Percentiles rank a stretch among this genome's conserved stretches.
Conservation (phyloP, 2,888 invertebrate genomes). For the Brenthis ino region DNA sequence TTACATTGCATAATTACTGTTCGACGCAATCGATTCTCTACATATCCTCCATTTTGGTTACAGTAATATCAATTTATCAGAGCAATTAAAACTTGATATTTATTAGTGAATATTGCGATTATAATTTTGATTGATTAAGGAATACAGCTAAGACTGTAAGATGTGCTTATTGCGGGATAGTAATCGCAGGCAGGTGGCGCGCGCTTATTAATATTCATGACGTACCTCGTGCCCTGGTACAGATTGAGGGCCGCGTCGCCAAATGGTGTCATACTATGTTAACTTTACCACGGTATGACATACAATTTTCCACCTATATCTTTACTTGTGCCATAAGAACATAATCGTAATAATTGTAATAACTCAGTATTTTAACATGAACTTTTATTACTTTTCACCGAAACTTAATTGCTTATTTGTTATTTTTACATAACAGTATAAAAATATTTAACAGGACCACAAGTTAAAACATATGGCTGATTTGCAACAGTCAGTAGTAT, state of each 20-base stretch:
- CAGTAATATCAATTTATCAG: conserved; percentile 22
- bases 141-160: conserved; percentile 12
- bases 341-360: no score
- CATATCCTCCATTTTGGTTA: conserved; percentile 26
- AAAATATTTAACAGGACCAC: conserved; percentile 87
- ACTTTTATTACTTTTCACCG: no score
- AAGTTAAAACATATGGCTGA: conserved; percentile 99
- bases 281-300: conserved; percentile 30
- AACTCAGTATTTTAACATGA: no score
- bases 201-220: conserved; percentile 76
- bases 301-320: background rate
- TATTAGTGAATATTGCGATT: conserved; percentile 3
- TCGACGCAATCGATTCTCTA: conserved; percentile 14
- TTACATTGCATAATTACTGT: conserved; percentile 24
- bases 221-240: conserved; percentile 56
- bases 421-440: background rate
- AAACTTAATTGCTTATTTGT: background rate
- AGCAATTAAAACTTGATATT: conserved; percentile 3
- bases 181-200: conserved; percentile 62
- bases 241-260: conserved; percentile 56
- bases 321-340: background rate
- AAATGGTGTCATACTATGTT: conserved; percentile 50
- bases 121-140: conserved; percentile 17
- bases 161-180: conserved; percentile 37
- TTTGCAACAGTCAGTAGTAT: conserved; percentile 97